Evolutionary conservation across 2,888 invertebrate species (phyloP).

Genomic region (Myathropa florea): DNA sequence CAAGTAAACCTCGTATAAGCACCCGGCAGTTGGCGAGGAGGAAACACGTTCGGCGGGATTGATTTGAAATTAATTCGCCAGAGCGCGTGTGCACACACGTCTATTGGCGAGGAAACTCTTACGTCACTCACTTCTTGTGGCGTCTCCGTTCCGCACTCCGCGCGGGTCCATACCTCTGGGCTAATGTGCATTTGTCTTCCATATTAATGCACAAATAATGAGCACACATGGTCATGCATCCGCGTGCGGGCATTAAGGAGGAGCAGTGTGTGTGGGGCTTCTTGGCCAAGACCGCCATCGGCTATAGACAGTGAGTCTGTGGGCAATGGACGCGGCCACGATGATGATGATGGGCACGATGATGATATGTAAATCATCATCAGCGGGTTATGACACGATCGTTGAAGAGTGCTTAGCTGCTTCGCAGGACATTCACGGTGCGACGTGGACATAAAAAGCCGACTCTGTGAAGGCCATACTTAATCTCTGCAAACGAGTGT

Average conservation of each 20-base stretch:
- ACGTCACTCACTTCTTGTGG: conserved; percentile 30
- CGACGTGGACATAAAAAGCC: conserved; percentile 39
- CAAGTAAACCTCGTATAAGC: conserved; percentile 6
- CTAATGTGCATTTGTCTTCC: conserved; percentile 46
- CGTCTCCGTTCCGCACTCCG: not conserved
- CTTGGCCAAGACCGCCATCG: conserved; percentile 15
- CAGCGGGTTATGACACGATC: conserved; percentile 35
- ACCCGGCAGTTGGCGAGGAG: conserved; percentile 21
- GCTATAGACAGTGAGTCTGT: conserved; percentile 62
- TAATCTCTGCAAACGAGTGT: conserved; percentile 60
- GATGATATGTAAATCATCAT: conserved; percentile 65
- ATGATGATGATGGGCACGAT: conserved; percentile 20
- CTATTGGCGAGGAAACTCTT: conserved; percentile 52
- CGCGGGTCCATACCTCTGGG: conserved; percentile 25
- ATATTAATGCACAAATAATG: conserved; percentile 64
- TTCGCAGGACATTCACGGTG: conserved; percentile 47
- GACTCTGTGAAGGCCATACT: conserved; percentile 52
- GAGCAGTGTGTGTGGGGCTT: conserved; percentile 5
- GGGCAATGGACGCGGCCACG: too few relatives aligned
- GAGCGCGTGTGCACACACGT: conserved; percentile 52
- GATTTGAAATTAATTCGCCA: conserved; percentile 65
- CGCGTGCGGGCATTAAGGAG: conserved; percentile 34
- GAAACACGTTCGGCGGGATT: conserved; percentile 62
- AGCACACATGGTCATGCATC: conserved; percentile 46
- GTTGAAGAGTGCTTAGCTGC: conserved; percentile 18